Conservation (phyloP, 2,797 vertebrate genomes). For the Luscinia luscinia region DNA sequence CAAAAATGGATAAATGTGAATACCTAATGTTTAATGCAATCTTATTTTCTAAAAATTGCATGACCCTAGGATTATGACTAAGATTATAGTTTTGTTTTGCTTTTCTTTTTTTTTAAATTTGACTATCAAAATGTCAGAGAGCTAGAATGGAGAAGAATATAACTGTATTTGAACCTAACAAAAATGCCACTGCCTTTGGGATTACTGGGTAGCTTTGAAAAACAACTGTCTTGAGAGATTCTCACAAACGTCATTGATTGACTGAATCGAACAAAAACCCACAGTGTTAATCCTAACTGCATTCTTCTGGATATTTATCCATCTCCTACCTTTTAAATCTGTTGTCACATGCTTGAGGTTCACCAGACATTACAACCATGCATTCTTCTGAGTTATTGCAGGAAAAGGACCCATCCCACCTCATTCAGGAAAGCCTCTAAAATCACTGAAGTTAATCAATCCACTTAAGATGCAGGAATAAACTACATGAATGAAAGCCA, state of each 20-base stretch:
- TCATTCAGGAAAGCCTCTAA: background rate
- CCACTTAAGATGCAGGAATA: background rate
- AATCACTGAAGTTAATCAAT: background rate
- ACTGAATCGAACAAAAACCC: background rate
- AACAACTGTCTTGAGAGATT: constrained; percentile 22
- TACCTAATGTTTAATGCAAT: background rate
- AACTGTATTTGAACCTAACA: constrained; percentile 23
- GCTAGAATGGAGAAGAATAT: background rate
- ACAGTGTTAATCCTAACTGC: background rate
- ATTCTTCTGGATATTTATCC: background rate
- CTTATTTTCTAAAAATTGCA: constrained; percentile 25
- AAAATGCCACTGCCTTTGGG: constrained; percentile 30
- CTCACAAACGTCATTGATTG: background rate
- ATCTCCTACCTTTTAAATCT: background rate
- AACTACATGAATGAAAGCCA: background rate
- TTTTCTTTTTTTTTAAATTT: background rate
- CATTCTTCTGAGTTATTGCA: background rate
- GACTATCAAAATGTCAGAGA: constrained; percentile 31
- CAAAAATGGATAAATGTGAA: background rate
- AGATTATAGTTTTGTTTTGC: background rate
- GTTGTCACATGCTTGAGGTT: background rate
- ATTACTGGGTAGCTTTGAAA: constrained; percentile 7
- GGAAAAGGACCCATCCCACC: background rate
- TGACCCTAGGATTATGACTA: background rate
- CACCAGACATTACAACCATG: background rate